Evolutionary conservation across 1,140 invertebrate genomes (phyloP), one percentile per base, ranked within the genome.

Genomic region (Drosophila lacteicornis): DNA sequence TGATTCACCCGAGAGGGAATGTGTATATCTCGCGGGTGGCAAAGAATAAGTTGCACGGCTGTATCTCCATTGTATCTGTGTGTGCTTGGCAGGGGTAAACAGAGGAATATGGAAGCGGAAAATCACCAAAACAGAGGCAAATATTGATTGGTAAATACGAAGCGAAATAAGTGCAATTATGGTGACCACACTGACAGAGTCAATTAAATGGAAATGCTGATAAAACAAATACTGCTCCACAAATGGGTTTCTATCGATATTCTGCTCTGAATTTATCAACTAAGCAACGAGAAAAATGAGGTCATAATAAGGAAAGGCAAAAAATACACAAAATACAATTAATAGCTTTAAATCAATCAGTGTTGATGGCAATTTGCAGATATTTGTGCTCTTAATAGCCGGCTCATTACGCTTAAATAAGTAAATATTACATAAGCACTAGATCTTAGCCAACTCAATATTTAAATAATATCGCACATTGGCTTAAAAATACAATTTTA

Each of bases 121-220:
- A 59, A 71, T 36, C 45, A 40, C 22, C 13, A 17, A 42, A 47
- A 47, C 7, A 22, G 19, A 40, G 11, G 11, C 43, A 36, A 71
- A 71, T 47, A 73, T 73, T 73, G 67, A 71, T 71, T 59, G 45
- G 53, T 59, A 73, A 73, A 73, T 46, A 71, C 43, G 0, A 59
- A 59, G 40, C 43, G 2, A 59, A 71, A 58, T 58, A 19, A 38
- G 7, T 45, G 47, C 43, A 71, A 71, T 69, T 65, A 69, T 60
- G 61, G 19, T 45, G 40, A 61, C 62, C 17, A 43, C 42, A 30
- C 33, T 5, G 51, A 38, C 33, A 38, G 17, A 46, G 25, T 67
- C 36, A 69, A 49, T 51, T 66, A 69, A 17, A 36, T 38, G 19
- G n/a, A 69, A 67, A 27, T 25, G 9, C 22, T 53, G 27, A 50